These are phyloP conservation scores for Byasa hedistus DNA, from an alignment of 2,888 invertebrate species.

Conservation along the genomic window DNA sequence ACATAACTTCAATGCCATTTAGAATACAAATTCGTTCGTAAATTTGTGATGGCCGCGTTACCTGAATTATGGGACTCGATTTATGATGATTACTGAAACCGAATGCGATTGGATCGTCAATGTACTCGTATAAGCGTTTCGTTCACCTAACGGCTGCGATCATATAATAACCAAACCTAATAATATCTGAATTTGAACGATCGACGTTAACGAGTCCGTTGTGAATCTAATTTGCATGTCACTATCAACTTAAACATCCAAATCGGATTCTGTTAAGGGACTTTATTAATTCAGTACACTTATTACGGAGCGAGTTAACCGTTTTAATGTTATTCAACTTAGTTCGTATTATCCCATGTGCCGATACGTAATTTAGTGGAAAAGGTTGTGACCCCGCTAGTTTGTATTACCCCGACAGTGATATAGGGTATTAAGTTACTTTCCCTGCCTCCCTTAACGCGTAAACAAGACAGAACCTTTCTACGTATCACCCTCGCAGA, in stretches of 20 bases:
- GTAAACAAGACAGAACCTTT: conserved; percentile 78
- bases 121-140: conserved; percentile 18
- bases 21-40: conserved; percentile 16
- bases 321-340: conserved; percentile 67
- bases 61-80: conserved; percentile 24
- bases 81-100: conserved; percentile 29
- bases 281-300: conserved; percentile 53
- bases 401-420: conserved; percentile 78
- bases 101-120: conserved; percentile 19
- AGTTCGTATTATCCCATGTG: conserved; percentile 72
- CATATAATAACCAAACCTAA: conserved; percentile 23
- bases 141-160: conserved; percentile 17
- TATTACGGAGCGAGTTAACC: conserved; percentile 54
- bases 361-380: conserved; percentile 79
- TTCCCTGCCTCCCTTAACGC: conserved; percentile 75
- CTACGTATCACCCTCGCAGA: conserved; percentile 72
- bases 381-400: conserved; percentile 77
- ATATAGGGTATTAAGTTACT: conserved; percentile 79
- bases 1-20: neutral
- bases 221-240: conserved; percentile 26
- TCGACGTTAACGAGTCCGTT: conserved; percentile 26
- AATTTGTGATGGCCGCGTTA: conserved; percentile 11
- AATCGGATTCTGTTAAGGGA: conserved; percentile 27
- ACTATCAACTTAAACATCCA: conserved; percentile 25
- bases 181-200: conserved; percentile 25